Conservation (phyloP, 2,797 vertebrate genomes). For the Eleutherodactylus coqui region DNA sequence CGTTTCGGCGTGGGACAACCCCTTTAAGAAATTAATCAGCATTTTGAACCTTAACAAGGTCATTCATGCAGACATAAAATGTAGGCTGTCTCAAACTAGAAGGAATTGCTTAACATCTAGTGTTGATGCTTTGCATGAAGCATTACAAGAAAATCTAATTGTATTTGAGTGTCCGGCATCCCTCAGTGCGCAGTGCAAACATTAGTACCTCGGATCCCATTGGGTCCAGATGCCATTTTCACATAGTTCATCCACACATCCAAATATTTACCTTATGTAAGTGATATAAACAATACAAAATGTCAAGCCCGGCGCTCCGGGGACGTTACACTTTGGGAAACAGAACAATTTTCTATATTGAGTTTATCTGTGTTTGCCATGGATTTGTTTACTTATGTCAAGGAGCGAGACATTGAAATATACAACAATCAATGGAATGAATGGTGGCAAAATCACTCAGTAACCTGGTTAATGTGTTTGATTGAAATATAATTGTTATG, state of each 20-base stretch:
- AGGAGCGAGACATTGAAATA: slow-evolving; percentile 50
- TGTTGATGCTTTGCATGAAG: not conserved
- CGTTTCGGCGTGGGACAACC: too few relatives aligned
- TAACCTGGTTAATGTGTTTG: slow-evolving; percentile 35
- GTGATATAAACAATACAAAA: slow-evolving; percentile 60
- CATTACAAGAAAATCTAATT: not conserved
- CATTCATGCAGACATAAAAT: not conserved
- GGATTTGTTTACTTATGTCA: slow-evolving; percentile 61
- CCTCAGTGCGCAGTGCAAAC: not conserved
- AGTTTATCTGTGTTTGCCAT: slow-evolving; percentile 54
- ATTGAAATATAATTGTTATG: slow-evolving; percentile 35
- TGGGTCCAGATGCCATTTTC: slow-evolving; percentile 31
- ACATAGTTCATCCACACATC: slow-evolving; percentile 34
- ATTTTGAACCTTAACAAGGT: not conserved
- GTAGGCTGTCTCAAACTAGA: not conserved
- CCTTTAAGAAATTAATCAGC: too few relatives aligned
- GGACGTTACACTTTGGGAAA: slow-evolving; percentile 38
- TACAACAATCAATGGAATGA: slow-evolving; percentile 46
- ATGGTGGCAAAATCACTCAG: slow-evolving; percentile 50
- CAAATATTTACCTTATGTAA: slow-evolving; percentile 60
- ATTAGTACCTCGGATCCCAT: slow-evolving; percentile 33
- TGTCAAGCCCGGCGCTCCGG: slow-evolving; percentile 37
- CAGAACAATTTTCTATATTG: slow-evolving; percentile 35
- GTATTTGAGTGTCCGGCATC: not conserved
- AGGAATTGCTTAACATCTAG: not conserved